A percentile compares a stretch with the other conserved stretches of the same genome.
Evolutionary conservation across 2,113 vertebrate species (phyloP).

Genomic region (Oreochromis spilurus): DNA sequence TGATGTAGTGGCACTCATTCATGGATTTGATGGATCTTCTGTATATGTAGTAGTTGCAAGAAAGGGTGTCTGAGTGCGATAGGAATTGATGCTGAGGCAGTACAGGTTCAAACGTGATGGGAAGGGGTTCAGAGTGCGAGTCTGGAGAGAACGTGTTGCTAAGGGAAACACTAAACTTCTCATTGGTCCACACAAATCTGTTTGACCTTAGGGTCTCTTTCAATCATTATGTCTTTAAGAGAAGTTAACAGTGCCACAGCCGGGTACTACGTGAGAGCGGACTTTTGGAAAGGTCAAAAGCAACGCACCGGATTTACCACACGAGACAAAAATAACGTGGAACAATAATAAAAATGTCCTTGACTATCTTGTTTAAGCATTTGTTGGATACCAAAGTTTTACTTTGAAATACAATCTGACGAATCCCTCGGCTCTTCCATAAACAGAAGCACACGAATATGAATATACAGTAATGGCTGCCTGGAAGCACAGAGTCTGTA

Average conservation of each 20-base stretch:
- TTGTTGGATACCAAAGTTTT: background rate
- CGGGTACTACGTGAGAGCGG: background rate
- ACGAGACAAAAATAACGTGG: background rate
- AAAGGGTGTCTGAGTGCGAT: rapidly evolving
- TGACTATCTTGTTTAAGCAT: background rate
- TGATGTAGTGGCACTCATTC: background rate
- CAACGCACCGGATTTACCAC: background rate
- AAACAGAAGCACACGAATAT: background rate
- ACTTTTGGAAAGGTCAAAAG: background rate
- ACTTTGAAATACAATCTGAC: background rate
- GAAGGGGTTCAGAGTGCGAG: background rate
- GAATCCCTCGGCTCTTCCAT: background rate
- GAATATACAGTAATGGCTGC: background rate
- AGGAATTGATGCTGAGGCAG: background rate
- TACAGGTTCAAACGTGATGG: background rate
- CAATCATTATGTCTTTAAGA: background rate
- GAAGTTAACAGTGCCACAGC: background rate
- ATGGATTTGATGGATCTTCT: background rate
- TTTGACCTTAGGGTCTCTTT: background rate
- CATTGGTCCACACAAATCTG: background rate
- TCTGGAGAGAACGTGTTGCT: background rate
- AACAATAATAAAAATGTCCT: no score
- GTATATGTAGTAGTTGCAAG: no score
- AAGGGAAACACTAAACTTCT: background rate
- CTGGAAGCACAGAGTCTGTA: background rate